These are phyloP conservation scores for Latrodectus geometricus DNA, from an alignment of 1,140 invertebrate genomes.

Conservation along the genomic window DNA sequence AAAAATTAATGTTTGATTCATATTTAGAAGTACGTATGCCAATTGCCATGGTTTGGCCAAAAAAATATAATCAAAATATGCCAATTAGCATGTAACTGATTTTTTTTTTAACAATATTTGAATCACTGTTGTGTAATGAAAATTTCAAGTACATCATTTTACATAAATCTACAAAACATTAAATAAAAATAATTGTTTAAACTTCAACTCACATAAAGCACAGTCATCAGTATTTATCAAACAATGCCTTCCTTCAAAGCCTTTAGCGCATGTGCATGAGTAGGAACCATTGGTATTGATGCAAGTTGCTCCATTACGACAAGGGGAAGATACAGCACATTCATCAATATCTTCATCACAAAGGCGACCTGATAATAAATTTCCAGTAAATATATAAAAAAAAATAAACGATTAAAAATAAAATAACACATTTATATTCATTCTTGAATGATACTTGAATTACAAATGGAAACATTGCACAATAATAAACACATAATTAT, in stretches of 20 bases:
- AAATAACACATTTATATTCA: not conserved
- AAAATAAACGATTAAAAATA: no score
- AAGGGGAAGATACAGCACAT: constrained; percentile 78
- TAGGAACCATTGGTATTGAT: constrained; percentile 59
- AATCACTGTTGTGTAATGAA: no score
- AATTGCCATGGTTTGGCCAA: no score
- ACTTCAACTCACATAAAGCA: constrained; percentile 59
- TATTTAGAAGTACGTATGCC: no score
- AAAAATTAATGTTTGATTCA: no score
- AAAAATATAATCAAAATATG: no score
- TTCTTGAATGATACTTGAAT: no score
- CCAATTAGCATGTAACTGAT: no score
- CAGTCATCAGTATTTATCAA: constrained; percentile 73
- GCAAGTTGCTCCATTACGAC: constrained; percentile 78
- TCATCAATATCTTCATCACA: constrained; percentile 65
- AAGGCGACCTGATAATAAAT: constrained; percentile 73
- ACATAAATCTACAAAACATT: not conserved
- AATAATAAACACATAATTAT: not conserved
- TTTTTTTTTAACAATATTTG: no score
- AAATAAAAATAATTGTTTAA: constrained; percentile 67
- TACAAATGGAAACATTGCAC: no score
- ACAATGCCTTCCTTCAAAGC: constrained; percentile 80
- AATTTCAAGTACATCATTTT: not conserved
- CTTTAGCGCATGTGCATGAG: constrained; percentile 54
- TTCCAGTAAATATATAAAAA: not conserved